Evolutionary conservation across 2,888 invertebrate genomes (phyloP).

Genomic region (Polyommatus iphigenia): DNA sequence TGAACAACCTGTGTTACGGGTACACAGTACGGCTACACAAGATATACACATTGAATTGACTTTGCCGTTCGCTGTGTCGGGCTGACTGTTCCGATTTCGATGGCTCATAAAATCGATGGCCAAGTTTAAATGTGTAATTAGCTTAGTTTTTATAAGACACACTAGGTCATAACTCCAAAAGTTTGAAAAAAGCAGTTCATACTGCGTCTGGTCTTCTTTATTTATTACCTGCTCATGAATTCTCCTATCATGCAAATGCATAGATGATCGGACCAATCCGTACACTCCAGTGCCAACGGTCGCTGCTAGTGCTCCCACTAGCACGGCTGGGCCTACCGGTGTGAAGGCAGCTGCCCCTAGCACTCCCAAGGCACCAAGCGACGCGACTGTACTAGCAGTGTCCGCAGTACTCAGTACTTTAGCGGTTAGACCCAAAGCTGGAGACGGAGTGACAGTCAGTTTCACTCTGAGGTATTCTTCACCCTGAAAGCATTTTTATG

Average conservation of each 20-base stretch:
- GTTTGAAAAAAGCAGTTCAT: too few relatives aligned
- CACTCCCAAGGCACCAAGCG: constrained; percentile 73
- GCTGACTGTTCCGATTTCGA: too few relatives aligned
- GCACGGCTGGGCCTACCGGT: constrained; percentile 71
- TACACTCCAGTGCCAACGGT: constrained; percentile 74
- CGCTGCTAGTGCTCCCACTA: constrained; percentile 71
- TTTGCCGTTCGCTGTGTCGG: too few relatives aligned
- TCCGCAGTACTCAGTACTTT: constrained; percentile 66
- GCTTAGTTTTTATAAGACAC: too few relatives aligned
- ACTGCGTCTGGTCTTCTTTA: too few relatives aligned
- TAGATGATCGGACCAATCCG: constrained; percentile 72
- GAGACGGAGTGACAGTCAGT: constrained; percentile 65
- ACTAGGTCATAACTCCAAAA: too few relatives aligned
- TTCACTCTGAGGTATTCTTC: constrained; percentile 62
- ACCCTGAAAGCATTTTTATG: constrained; percentile 49
- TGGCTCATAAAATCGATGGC: too few relatives aligned
- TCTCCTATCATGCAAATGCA: constrained; percentile 70
- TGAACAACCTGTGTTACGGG: too few relatives aligned
- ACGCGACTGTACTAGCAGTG: constrained; percentile 65
- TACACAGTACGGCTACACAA: too few relatives aligned
- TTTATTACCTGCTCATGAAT: constrained; percentile 79
- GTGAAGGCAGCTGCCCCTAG: constrained; percentile 74
- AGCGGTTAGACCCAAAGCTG: constrained; percentile 62
- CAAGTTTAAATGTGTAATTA: too few relatives aligned
- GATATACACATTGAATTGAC: too few relatives aligned